Percentiles rank a stretch among this genome's conserved stretches.
Conservation (phyloP, 2,113 vertebrate species). For the Cyprinus carpio region DNA sequence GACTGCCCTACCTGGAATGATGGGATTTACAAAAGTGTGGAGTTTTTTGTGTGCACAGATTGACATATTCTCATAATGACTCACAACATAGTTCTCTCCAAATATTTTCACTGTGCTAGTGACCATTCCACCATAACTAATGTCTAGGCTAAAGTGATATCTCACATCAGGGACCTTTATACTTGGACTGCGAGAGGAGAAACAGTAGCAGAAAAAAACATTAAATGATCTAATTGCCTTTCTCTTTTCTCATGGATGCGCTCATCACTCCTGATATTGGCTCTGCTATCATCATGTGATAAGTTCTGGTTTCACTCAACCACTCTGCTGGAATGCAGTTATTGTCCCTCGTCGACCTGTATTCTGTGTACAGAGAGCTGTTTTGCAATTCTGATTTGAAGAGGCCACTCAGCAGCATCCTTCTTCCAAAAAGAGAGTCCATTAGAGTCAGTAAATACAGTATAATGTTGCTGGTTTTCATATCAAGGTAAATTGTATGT, state of each 20-base stretch:
- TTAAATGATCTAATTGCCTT: slow-evolving; percentile 16
- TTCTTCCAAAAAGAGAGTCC: slow-evolving; percentile 32
- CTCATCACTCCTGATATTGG: slow-evolving; percentile 24
- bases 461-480: slow-evolving; percentile 34
- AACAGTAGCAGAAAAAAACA: not conserved
- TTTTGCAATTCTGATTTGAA: slow-evolving; percentile 50
- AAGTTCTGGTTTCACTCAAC: slow-evolving; percentile 23
- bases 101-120: not conserved
- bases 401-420: slow-evolving; percentile 23
- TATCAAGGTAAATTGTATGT: not conserved
- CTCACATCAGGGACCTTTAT: slow-evolving; percentile 20
- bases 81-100: not conserved
- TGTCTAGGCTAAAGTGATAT: slow-evolving; percentile 2
- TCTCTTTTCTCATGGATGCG: slow-evolving; percentile 11
- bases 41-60: not conserved
- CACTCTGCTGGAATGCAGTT: slow-evolving; percentile 31
- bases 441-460: slow-evolving; percentile 12
- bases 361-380: slow-evolving; percentile 12
- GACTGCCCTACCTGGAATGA: not conserved
- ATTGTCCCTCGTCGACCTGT: slow-evolving; percentile 29
- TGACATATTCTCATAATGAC: not conserved
- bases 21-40: not conserved
- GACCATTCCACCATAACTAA: slow-evolving; percentile 14
- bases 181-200: slow-evolving; percentile 1
- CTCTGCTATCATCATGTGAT: slow-evolving; percentile 28